Evolutionary conservation across 2,888 invertebrate genomes (phyloP).

Genomic region (Andrena hattorfiana): DNA sequence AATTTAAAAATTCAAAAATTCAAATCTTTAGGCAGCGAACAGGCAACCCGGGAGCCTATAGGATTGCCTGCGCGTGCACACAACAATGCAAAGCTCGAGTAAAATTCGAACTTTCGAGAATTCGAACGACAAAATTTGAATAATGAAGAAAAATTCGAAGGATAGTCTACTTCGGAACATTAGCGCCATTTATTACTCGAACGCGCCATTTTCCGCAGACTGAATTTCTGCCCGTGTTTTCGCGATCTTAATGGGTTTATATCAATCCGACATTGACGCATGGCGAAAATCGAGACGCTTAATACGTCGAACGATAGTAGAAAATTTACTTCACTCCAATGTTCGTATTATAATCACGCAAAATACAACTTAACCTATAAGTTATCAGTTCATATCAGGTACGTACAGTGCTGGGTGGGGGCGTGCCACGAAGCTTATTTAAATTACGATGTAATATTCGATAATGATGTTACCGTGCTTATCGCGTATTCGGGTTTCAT

Average conservation of each 20-base stretch:
- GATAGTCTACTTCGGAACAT: conserved; percentile 77
- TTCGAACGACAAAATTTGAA: conserved; percentile 67
- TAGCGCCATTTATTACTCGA: conserved; percentile 84
- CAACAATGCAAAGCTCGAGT: conserved; percentile 27
- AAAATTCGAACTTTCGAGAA: conserved; percentile 54
- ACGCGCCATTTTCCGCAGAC: conserved; percentile 84
- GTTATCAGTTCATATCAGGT: conserved; percentile 77
- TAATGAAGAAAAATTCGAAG: conserved; percentile 73
- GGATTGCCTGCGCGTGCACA: conserved; percentile 6
- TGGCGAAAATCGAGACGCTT: background rate
- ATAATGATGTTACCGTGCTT: background rate
- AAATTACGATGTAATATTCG: conserved; percentile 38
- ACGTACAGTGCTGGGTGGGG: conserved; percentile 76
- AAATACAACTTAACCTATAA: conserved; percentile 80
- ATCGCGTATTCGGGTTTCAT: conserved; percentile 9
- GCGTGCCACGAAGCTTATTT: conserved; percentile 69
- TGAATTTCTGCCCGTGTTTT: conserved; percentile 67
- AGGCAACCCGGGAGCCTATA: background rate
- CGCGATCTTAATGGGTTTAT: conserved; percentile 26
- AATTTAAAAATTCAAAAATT: conserved; percentile 85
- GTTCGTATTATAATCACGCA: conserved; percentile 38
- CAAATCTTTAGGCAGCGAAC: conserved; percentile 72
- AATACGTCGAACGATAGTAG: background rate
- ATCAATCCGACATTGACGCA: conserved; percentile 6
- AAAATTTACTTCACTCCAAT: conserved; percentile 17